Base-by-base conservation (phyloP, 2,113 vertebrate genomes). In the Syngnathoides biaculeatus region DNA sequence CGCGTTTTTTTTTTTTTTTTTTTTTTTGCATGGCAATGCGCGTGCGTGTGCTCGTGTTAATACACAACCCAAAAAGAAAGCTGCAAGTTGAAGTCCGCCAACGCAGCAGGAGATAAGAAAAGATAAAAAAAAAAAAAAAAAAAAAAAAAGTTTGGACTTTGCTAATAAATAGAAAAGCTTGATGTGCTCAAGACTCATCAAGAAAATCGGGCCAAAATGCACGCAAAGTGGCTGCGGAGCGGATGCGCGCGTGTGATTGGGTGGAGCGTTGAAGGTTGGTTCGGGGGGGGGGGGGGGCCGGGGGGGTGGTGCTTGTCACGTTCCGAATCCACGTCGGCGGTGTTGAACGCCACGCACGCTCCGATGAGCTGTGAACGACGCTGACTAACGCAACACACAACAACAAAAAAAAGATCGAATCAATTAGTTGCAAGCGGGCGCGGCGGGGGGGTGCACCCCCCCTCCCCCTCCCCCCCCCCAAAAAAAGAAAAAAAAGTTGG, bases 321-420 rank as follows among this genome's bases (percentile, higher is more conserved):
- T 2, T 59, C 24, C 35, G 84, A 92, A 93, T 93, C 90, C 89
- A 93, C 92, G 91, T 92, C 82, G 39, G 8, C 8, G 62, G 66
- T 58, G 83, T 84, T 12, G 83, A 81, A 79, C 62, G 35, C 45
- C 66, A 68, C 84, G 68, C 88, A 77, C 70, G 68, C 78, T 38
- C 75, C 75, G 72, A 42, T 47, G 72, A 67, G 74, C 81, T 43
- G 78, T 78, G 83, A 85, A 78, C 74, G 65, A 83, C 79, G 65
- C 74, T 6, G 30, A 35, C 30, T 35, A 35, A 35, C 30, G 30
- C 30, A 6, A 3, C 3, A 35, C 30, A 35, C 30, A 35, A n/a
- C n/a, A n/a, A n/a, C 48, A n/a, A 52, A 20, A 11, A 52, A 20
- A 20, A 87, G 88, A 74, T 80, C 89, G 78, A 91, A 89, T 90